These are phyloP conservation scores for Philereme transversata DNA, from an alignment of 2,888 invertebrate genomes.

Conservation along the genomic window DNA sequence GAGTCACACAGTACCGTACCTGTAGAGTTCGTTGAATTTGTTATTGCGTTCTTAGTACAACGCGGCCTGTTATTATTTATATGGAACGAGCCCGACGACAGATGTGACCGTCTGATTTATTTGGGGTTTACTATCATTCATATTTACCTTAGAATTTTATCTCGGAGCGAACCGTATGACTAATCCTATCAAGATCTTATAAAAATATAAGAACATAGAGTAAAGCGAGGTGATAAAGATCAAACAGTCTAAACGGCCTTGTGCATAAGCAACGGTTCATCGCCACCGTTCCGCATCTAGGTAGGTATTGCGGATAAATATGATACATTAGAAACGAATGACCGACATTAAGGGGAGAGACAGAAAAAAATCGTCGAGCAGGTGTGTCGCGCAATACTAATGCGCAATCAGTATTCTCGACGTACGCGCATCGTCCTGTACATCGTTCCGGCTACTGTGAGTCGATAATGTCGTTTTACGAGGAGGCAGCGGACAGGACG, in stretches of 20 bases:
- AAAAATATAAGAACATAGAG: slow-evolving; percentile 32
- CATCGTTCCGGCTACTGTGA: slow-evolving; percentile 84
- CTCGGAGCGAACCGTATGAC: slow-evolving; percentile 48
- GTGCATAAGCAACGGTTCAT: slow-evolving; percentile 61
- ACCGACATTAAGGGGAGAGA: slow-evolving; percentile 82
- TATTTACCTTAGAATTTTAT: slow-evolving; percentile 52
- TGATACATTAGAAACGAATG: slow-evolving; percentile 79
- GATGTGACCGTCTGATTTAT: slow-evolving; percentile 69
- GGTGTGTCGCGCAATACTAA: slow-evolving; percentile 82
- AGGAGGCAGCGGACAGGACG: slow-evolving; percentile 82
- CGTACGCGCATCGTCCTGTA: slow-evolving; percentile 81
- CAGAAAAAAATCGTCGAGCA: slow-evolving; percentile 79
- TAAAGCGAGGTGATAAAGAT: slow-evolving; percentile 32
- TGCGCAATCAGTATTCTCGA: slow-evolving; percentile 81
- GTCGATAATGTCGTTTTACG: slow-evolving; percentile 84
- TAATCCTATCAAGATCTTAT: slow-evolving; percentile 49
- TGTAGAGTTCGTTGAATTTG: slow-evolving; percentile 84
- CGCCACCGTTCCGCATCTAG: slow-evolving; percentile 64
- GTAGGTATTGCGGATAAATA: slow-evolving; percentile 71
- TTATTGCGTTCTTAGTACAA: slow-evolving; percentile 81
- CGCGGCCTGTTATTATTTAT: slow-evolving; percentile 75
- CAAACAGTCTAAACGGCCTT: slow-evolving; percentile 68
- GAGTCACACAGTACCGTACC: slow-evolving; percentile 81
- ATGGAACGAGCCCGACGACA: slow-evolving; percentile 69
- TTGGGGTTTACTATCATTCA: slow-evolving; percentile 63